These are phyloP conservation scores for Myodes glareolus DNA, from an alignment of 2,113 vertebrate species.

Conservation along the genomic window DNA sequence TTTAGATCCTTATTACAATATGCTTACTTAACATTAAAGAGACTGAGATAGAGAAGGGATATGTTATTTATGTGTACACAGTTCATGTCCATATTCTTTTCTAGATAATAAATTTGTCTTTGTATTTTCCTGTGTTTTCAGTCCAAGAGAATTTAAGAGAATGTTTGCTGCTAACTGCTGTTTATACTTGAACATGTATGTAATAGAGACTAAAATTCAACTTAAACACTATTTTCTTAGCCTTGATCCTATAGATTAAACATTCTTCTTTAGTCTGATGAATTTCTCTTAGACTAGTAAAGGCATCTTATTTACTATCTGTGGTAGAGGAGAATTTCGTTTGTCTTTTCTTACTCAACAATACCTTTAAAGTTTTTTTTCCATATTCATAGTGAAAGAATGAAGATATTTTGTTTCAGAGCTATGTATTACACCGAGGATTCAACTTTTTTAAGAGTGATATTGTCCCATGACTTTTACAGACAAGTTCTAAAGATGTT, in stretches of 20 bases:
- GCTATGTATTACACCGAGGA: background rate
- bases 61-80: background rate
- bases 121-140: background rate
- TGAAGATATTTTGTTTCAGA: background rate
- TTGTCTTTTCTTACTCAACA: background rate
- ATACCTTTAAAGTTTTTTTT: background rate
- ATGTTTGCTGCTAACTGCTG: background rate
- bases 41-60: background rate
- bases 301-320: background rate
- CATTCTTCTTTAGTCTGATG: background rate
- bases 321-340: background rate
- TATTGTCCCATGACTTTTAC: background rate
- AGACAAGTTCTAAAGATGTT: background rate
- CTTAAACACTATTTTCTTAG: background rate
- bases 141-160: background rate
- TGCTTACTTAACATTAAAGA: constrained; percentile 8
- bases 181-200: background rate
- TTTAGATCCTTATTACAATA: background rate
- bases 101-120: background rate
- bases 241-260: background rate
- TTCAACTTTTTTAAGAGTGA: background rate
- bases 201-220: background rate
- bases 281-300: background rate
- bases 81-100: background rate
- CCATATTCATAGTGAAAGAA: background rate